Conservation (phyloP, 1,140 invertebrate genomes). For the Tenebrio molitor region DNA sequence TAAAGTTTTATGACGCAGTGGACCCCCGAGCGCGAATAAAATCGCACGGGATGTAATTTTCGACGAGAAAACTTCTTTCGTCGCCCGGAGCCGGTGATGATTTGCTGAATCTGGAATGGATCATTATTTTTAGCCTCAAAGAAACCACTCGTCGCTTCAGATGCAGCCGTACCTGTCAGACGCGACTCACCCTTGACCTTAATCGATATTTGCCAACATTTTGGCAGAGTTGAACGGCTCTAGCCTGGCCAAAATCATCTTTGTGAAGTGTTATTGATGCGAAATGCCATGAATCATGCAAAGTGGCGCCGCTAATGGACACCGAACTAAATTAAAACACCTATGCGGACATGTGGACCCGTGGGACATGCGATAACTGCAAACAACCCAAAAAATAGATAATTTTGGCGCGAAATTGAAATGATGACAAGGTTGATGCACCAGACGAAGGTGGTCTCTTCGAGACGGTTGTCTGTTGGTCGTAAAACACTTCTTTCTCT, state of each 20-base stretch:
- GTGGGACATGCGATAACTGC: too few species aligned
- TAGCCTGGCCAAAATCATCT: too few species aligned
- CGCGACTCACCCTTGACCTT: neutral
- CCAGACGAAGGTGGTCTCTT: too few species aligned
- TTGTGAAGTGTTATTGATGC: neutral
- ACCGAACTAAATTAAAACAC: too few species aligned
- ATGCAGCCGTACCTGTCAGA: neutral
- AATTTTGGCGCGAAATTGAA: too few species aligned
- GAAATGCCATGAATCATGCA: neutral
- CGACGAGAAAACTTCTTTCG: neutral
- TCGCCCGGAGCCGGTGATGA: neutral
- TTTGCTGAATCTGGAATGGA: neutral
- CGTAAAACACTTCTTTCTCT: conserved; percentile 14
- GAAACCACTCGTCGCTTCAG: neutral
- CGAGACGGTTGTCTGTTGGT: too few species aligned
- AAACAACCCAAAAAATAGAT: too few species aligned
- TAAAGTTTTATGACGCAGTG: neutral
- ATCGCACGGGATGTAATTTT: too few species aligned
- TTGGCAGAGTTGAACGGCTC: neutral
- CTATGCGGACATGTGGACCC: too few species aligned
- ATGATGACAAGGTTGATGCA: too few species aligned
- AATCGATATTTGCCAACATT: neutral
- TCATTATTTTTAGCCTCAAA: neutral
- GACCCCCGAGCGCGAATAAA: neutral
- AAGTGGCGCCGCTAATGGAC: neutral